Conservation (phyloP, 2,888 invertebrate genomes). For the Phyto melanocephala region DNA sequence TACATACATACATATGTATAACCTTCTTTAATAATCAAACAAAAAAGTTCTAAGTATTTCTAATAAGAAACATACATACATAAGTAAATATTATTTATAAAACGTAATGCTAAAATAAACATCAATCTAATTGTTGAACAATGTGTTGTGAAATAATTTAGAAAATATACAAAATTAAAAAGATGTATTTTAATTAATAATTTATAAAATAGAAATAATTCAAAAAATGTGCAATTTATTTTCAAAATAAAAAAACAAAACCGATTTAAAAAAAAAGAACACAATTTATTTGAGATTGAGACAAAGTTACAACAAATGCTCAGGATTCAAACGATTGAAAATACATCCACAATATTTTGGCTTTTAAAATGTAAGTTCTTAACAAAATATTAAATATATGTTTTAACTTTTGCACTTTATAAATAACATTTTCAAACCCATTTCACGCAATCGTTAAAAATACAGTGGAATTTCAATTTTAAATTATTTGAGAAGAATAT, state of each 20-base stretch:
- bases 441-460: too few species aligned
- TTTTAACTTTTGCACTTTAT: too few species aligned
- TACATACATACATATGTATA: slow-evolving; percentile 9
- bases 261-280: not conserved
- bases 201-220: not conserved
- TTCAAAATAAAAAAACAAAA: slow-evolving; percentile 50
- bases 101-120: slow-evolving; percentile 6
- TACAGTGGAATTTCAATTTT: too few species aligned
- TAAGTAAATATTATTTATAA: slow-evolving; percentile 31
- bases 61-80: slow-evolving; percentile 13
- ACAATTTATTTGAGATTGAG: not conserved
- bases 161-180: slow-evolving; percentile 23
- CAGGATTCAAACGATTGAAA: slow-evolving; percentile 20
- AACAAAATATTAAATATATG: not conserved
- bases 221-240: slow-evolving; percentile 61
- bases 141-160: slow-evolving; percentile 63
- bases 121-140: slow-evolving; percentile 61
- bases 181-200: not conserved
- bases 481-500: too few species aligned
- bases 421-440: too few species aligned
- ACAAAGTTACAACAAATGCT: not conserved
- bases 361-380: not conserved
- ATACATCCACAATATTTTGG: slow-evolving; percentile 1
- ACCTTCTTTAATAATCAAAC: not conserved
- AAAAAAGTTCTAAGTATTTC: not conserved